Percentiles rank a stretch among this genome's conserved stretches.
Evolutionary conservation across 1,140 invertebrate species (phyloP).

Genomic region (Zaprionus tsacasi): DNA sequence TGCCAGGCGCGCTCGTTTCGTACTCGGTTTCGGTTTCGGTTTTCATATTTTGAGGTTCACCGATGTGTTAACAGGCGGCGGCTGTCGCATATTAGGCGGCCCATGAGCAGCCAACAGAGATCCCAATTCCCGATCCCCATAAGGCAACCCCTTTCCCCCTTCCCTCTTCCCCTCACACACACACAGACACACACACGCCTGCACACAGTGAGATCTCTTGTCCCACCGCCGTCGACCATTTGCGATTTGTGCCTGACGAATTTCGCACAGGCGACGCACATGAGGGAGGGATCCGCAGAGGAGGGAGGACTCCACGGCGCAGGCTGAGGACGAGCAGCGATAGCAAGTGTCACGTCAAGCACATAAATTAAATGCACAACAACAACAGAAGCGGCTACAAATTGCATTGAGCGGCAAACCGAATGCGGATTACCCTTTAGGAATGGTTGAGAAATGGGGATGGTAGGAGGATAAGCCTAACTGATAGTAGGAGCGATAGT

Average conservation of each 20-base stretch:
- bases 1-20: constrained; percentile 57
- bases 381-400: constrained; percentile 27
- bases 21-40: constrained; percentile 77
- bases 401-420: neutral
- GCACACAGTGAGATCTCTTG: constrained; percentile 1
- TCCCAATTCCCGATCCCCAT: constrained; percentile 8
- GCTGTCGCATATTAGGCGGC: constrained; percentile 74
- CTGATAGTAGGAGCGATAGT: neutral
- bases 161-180: neutral
- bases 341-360: constrained; percentile 81
- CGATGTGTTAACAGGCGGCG: constrained; percentile 81
- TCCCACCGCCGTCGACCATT: constrained; percentile 2
- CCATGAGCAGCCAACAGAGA: constrained; percentile 16
- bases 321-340: constrained; percentile 10
- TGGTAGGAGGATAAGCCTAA: neutral
- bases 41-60: constrained; percentile 80
- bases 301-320: neutral
- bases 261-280: constrained; percentile 25
- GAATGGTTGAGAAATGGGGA: neutral
- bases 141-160: neutral
- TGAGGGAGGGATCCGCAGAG: neutral
- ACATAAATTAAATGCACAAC: constrained; percentile 74
- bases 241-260: constrained; percentile 40
- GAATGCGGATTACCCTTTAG: constrained; percentile 16
- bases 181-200: neutral